A percentile compares a stretch with the other conserved stretches of the same genome.
Evolutionary conservation across 1,140 invertebrate species (phyloP).

Genomic region (Calosoma granatense): DNA sequence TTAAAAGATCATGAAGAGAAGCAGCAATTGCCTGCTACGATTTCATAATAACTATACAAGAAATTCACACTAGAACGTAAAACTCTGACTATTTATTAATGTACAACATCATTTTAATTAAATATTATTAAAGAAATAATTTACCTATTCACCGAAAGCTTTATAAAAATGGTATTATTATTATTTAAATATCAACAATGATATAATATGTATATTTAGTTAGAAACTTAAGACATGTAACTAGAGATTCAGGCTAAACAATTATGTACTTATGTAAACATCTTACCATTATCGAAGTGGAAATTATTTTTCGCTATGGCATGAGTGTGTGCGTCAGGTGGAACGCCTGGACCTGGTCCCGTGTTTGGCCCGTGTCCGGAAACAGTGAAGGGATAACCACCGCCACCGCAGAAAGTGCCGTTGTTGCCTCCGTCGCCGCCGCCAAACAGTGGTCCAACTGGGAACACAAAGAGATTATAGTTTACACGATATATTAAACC

Average conservation of each 20-base stretch:
- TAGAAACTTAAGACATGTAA: too few species aligned
- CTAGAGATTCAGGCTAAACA: too few species aligned
- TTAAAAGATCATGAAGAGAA: not conserved
- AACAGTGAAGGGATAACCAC: constrained; percentile 30
- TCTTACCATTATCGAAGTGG: constrained; percentile 34
- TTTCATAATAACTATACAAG: too few species aligned
- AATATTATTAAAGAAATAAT: too few species aligned
- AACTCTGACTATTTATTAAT: too few species aligned
- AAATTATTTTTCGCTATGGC: constrained; percentile 30
- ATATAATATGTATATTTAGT: too few species aligned
- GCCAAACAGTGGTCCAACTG: constrained; percentile 33
- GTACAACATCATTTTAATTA: too few species aligned
- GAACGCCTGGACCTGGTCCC: constrained; percentile 22
- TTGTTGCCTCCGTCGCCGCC: constrained; percentile 13
- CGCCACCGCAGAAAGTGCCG: constrained; percentile 18
- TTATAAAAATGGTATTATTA: too few species aligned
- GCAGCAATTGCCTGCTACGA: too few species aligned
- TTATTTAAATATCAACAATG: too few species aligned
- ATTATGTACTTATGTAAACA: not conserved
- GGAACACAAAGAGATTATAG: constrained; percentile 1
- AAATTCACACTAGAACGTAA: too few species aligned
- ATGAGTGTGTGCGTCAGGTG: constrained; percentile 28
- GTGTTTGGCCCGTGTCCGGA: not conserved
- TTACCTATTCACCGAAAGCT: too few species aligned
- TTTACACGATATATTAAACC: not conserved